A percentile compares a stretch with the other conserved stretches of the same genome.
These are phyloP conservation scores for Ennomos erosarius DNA, from an alignment of 2,888 invertebrate genomes.

Conservation along the genomic window DNA sequence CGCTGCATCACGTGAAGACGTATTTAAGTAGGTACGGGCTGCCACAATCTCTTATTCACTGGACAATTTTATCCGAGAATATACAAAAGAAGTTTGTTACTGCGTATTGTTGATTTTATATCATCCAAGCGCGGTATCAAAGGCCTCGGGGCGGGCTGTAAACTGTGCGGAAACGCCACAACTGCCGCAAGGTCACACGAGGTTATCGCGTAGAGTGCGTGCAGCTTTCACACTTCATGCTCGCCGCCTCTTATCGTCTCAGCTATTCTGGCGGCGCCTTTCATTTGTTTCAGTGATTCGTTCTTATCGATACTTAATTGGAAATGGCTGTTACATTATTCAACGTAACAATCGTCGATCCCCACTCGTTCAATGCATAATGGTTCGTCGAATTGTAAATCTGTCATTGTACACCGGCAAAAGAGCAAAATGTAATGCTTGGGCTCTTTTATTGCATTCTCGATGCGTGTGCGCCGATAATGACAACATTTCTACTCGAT, in stretches of 20 bases:
- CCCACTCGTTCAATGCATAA: conserved; percentile 37
- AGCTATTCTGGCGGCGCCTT: conserved; percentile 51
- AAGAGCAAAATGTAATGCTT: conserved; percentile 59
- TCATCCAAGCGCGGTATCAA: conserved; percentile 18
- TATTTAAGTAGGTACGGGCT: conserved; percentile 50
- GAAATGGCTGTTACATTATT: conserved; percentile 50
- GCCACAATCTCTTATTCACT: no score
- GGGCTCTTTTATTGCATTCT: conserved; percentile 72
- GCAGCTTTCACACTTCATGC: conserved; percentile 64
- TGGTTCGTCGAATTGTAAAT: conserved; percentile 56
- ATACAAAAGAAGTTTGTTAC: not conserved
- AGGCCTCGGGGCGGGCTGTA: conserved; percentile 44
- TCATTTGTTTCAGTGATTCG: conserved; percentile 45
- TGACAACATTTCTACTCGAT: conserved; percentile 81
- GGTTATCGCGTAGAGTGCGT: conserved; percentile 68
- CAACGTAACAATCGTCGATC: conserved; percentile 48
- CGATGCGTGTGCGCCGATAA: conserved; percentile 76
- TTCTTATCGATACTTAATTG: conserved; percentile 43
- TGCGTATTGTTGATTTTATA: not conserved
- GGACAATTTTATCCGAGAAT: no score
- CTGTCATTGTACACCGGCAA: conserved; percentile 57
- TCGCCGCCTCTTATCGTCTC: conserved; percentile 51
- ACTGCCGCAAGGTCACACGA: conserved; percentile 65
- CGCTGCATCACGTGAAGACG: conserved; percentile 55
- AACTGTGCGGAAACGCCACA: conserved; percentile 56